A percentile compares a stretch with the other conserved stretches of the same genome.
phyloP scores from a whole-genome alignment of 2,113 vertebrate genomes.

The Mormyrus lacerda region DNA sequence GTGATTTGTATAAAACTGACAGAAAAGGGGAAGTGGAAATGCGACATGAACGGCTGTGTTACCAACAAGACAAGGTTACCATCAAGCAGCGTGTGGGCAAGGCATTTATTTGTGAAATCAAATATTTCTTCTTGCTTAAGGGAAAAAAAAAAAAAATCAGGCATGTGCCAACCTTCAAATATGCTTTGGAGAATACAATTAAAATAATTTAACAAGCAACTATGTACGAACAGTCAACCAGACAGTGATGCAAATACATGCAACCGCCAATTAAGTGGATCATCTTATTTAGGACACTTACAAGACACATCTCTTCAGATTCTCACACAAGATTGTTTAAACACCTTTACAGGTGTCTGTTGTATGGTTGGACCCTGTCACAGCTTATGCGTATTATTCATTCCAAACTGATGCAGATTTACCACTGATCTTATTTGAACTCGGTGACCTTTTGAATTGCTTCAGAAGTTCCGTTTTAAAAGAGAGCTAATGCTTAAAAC shows the following conservation, averaged over 20 bases:
- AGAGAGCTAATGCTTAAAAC: background rate
- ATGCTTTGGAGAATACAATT: background rate
- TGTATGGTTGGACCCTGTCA: background rate
- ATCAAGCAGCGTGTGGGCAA: background rate
- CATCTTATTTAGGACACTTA: background rate
- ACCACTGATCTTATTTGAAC: background rate
- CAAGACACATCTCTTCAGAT: background rate
- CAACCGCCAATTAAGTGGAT: background rate
- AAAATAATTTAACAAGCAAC: conserved; percentile 10
- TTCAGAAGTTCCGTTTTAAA: background rate
- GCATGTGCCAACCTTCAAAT: background rate
- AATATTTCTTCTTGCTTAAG: background rate
- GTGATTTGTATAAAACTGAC: background rate
- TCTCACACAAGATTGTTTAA: background rate
- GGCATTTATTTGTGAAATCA: conserved; percentile 7
- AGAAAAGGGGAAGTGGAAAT: background rate
- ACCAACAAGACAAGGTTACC: background rate
- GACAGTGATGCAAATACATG: background rate
- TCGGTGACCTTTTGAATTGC: background rate
- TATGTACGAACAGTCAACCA: background rate
- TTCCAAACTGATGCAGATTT: background rate
- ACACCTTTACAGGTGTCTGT: background rate
- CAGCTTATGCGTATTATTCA: background rate
- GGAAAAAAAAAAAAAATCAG: background rate
- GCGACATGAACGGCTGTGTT: background rate